Base-by-base conservation (phyloP, 2,888 invertebrate species). In the Celastrina argiolus region DNA sequence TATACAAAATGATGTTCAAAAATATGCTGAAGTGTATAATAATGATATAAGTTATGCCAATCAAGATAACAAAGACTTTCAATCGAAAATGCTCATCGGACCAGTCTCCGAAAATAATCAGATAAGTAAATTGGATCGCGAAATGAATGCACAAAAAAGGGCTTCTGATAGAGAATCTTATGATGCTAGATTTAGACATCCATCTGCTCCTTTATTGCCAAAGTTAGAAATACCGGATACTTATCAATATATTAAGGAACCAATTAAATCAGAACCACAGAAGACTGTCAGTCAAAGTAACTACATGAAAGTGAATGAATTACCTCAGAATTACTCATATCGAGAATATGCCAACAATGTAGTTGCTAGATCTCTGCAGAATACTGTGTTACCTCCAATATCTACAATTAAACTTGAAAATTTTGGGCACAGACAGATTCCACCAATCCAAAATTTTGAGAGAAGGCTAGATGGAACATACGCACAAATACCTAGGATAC, bases 71-170 rank as follows among this genome's bases (percentile, higher is more conserved):
- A 92, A 92, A 84, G 92, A 92, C 81, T 92, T 92, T 78, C 92
- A 92, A 77, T 88, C 90, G 39, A 92, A 91, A 81, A 92, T 92
- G 91, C 85, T 91, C 68, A 88, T 92, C 75, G 92, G 92, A 81
- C 92, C 92, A 75, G 92, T 92, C 73, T 92, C 92, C 66, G 90
- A 91, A 76, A 87, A 87, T 78, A 91, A 92, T 73, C 88, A 88
- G 78, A 86, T 85, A 72, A 82, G 84, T 79, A 80, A 81, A 67
- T 74, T 84, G 63, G 70, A 82, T 70, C 81, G 81, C 69, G 86
- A 87, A 70, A 81, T 81, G 18, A 88, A 81, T 81, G 84, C 88
- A 85, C 89, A 89, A 85, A 87, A 78, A 73, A 81, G 80, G 81
- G 74, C 80, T 80, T 88, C 83, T 75, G 88, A 88, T 73, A 85